phyloP scores from a whole-genome alignment of 2,888 invertebrate species.

The Drosophila subsilvestris region DNA sequence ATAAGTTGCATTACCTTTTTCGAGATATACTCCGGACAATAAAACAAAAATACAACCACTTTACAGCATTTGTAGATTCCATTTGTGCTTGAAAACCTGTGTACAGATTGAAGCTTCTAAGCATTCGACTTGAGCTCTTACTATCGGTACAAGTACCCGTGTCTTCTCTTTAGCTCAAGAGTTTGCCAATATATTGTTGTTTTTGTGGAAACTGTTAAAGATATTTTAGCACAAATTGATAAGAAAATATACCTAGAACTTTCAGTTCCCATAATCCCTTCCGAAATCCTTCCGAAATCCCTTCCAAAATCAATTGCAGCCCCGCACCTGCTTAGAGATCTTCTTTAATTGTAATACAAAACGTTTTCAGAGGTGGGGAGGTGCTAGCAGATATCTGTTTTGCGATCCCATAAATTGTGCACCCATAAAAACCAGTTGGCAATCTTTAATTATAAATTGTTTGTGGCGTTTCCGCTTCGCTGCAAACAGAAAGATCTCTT shows the following conservation, averaged over 20 bases:
- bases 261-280: conserved; percentile 17
- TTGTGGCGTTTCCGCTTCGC: conserved; percentile 64
- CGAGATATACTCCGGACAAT: too few relatives aligned
- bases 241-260: neutral
- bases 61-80: neutral
- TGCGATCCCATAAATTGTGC: conserved; percentile 39
- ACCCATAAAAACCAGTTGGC: conserved; percentile 59
- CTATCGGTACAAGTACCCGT: neutral
- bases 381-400: conserved; percentile 48
- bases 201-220: too few relatives aligned
- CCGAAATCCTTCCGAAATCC: neutral
- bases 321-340: conserved; percentile 8
- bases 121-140: neutral
- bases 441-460: conserved; percentile 65
- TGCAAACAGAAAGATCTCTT: conserved; percentile 53
- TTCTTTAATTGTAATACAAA: conserved; percentile 35
- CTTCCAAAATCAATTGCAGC: neutral
- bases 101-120: neutral
- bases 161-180: neutral
- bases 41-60: neutral
- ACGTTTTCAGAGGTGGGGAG: conserved; percentile 12
- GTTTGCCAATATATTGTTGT: neutral
- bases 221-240: neutral
- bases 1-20: too few relatives aligned
- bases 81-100: neutral